Conservation (phyloP, 2,888 invertebrate genomes). For the Holacanthella duospinosa region DNA sequence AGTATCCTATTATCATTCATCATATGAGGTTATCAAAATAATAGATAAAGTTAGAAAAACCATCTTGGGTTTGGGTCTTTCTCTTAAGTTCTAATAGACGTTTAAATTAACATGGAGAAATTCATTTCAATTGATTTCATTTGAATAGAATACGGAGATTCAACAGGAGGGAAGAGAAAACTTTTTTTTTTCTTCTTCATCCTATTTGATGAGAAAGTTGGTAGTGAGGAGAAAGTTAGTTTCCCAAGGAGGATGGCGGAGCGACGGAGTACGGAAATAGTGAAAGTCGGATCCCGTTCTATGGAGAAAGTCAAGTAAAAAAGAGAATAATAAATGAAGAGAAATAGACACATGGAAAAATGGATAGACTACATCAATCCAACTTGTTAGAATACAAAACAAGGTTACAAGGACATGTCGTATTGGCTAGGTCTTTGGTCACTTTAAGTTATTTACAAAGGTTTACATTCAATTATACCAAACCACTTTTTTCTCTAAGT, state of each 20-base stretch:
- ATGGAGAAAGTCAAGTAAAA: not conserved
- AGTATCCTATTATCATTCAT: not conserved
- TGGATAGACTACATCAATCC: not conserved
- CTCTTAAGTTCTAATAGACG: no score
- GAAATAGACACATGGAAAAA: no score
- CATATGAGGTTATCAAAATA: no score
- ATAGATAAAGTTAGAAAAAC: no score
- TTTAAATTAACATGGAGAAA: not conserved
- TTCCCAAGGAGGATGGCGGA: not conserved
- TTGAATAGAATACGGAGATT: not conserved
- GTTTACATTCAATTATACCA: no score
- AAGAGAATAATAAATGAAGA: no score
- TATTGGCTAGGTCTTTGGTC: no score
- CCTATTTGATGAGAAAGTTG: not conserved
- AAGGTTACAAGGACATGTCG: no score
- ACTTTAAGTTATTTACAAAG: no score
- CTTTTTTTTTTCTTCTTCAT: not conserved
- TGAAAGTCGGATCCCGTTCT: not conserved
- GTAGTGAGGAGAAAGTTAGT: not conserved
- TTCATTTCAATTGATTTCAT: not conserved
- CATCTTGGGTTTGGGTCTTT: no score
- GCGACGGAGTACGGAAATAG: not conserved
- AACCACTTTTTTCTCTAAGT: no score
- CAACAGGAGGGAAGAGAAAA: not conserved
- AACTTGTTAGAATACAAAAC: not conserved